Base-by-base conservation (phyloP, 2,797 vertebrate genomes). In the Synaphobranchus kaupii region DNA sequence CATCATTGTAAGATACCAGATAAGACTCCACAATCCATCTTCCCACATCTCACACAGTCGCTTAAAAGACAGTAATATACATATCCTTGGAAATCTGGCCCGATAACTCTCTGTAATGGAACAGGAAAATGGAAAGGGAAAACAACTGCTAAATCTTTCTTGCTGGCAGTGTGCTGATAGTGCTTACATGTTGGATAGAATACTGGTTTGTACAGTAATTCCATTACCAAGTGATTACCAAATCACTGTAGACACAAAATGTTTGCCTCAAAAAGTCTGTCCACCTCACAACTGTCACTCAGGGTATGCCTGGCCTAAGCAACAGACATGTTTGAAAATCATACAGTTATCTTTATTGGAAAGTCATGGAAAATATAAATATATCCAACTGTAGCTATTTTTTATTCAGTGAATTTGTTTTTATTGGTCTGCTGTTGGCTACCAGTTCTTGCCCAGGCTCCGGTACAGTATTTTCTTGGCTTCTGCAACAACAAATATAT, bases 371-470 rank as follows among this genome's bases (percentile, higher is more conserved):
- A 39, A 54, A 54, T 54, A 54, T 54, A 54, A 54, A 54, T 54
- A 54, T 54, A 13, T 13, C 52, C 15, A 54, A 54, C 10, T 54
- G 13, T 10, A 10, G 15, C 52, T 54, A 54, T 10, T 54, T 54
- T 54, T 54, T 25, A 63, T 63, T 63, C 48, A 34, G 44, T 83
- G 44, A 10, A 68, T 83, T 1, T 31, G 25, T 83, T 44, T 87
- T 83, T 83, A 68, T 83, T 50, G n/a, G 28, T 56, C 84, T 39
- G 68, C 68, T 76, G 85, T 54, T 48, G n/a, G 28, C 60, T 63
- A 25, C 22, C 68, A 13, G 13, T 39, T 17, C 15, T 73, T 66
- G 25, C 9, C 68, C 28, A 31, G 52, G n/a, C 54, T 48, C 39
- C 17, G 15, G 15, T 12, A 54, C 52, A 54, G 52, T 54, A 58